These are phyloP conservation scores for Megalops cyprinoides DNA, from an alignment of 2,797 vertebrate genomes.

Conservation along the genomic window DNA sequence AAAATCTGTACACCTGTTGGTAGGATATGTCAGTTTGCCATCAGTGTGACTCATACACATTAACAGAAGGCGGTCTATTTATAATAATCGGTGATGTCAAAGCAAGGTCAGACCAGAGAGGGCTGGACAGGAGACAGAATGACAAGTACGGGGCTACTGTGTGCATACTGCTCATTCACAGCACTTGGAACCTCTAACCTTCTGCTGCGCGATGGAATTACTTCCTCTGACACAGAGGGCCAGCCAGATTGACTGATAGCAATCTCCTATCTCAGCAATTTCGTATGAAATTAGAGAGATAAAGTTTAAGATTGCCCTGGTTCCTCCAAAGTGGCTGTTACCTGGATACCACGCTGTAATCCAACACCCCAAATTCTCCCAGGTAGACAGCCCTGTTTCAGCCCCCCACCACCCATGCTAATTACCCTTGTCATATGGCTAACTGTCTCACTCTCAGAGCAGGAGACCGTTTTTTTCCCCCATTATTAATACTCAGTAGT, in stretches of 20 bases:
- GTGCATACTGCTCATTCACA: slow-evolving; percentile 9
- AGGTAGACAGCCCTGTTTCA: slow-evolving; percentile 1
- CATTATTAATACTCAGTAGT: not conserved
- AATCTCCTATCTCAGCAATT: not conserved
- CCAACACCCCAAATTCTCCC: slow-evolving; percentile 14
- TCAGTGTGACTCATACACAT: slow-evolving; percentile 3
- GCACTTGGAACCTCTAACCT: slow-evolving; percentile 12
- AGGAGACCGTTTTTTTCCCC: not conserved
- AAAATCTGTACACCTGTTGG: not conserved
- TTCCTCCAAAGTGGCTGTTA: slow-evolving; percentile 8
- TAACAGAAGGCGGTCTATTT: slow-evolving; percentile 7
- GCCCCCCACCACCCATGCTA: not conserved
- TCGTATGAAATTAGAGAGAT: slow-evolving; percentile 20
- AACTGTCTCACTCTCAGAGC: not conserved
- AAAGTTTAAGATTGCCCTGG: slow-evolving; percentile 27
- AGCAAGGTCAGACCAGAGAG: slow-evolving; percentile 6
- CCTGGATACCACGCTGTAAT: slow-evolving; percentile 8
- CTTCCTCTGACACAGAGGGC: slow-evolving; percentile 13
- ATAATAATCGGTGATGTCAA: slow-evolving; percentile 15
- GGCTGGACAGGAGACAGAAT: slow-evolving; percentile 14
- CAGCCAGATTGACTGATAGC: slow-evolving; percentile 16
- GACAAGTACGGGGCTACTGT: not conserved
- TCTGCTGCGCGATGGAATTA: slow-evolving; percentile 21
- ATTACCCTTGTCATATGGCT: not conserved
- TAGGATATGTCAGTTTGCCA: not conserved